Conservation (phyloP, 2,797 vertebrate genomes). For the Melanitta fusca region DNA sequence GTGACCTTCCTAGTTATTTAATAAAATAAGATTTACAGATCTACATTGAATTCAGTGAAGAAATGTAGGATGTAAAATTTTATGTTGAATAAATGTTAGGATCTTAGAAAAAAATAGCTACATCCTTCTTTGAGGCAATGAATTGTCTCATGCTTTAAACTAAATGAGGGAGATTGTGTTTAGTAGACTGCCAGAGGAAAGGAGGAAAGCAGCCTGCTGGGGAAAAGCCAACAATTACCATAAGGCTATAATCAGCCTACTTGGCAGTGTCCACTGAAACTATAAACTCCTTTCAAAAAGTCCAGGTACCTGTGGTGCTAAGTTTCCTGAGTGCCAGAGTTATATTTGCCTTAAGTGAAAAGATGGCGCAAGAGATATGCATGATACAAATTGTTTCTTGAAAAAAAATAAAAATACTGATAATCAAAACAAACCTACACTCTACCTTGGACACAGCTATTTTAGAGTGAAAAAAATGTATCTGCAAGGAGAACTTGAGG, state of each 20-base stretch:
- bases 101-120: not conserved
- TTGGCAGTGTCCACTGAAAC: conserved; percentile 50
- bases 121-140: not conserved
- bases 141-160: not conserved
- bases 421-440: too few relatives aligned
- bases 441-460: not conserved
- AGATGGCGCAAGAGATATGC: not conserved
- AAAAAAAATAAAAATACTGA: not conserved
- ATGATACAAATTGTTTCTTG: not conserved
- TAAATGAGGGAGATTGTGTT: conserved; percentile 2
- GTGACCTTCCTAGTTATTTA: not conserved
- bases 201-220: not conserved
- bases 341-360: conserved; percentile 50
- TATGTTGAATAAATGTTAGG: not conserved
- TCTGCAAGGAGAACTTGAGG: not conserved
- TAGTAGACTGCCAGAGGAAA: conserved; percentile 11
- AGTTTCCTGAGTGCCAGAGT: conserved; percentile 30
- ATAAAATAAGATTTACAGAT: not conserved
- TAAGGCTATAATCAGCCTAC: conserved; percentile 62
- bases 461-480: not conserved
- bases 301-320: conserved; percentile 56
- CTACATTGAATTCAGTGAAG: not conserved
- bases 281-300: conserved; percentile 45
- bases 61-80: not conserved
- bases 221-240: conserved; percentile 39